Evolutionary conservation across 2,113 vertebrate species (phyloP), one percentile per base, ranked within the genome.

Genomic region (Sterna hirundo): DNA sequence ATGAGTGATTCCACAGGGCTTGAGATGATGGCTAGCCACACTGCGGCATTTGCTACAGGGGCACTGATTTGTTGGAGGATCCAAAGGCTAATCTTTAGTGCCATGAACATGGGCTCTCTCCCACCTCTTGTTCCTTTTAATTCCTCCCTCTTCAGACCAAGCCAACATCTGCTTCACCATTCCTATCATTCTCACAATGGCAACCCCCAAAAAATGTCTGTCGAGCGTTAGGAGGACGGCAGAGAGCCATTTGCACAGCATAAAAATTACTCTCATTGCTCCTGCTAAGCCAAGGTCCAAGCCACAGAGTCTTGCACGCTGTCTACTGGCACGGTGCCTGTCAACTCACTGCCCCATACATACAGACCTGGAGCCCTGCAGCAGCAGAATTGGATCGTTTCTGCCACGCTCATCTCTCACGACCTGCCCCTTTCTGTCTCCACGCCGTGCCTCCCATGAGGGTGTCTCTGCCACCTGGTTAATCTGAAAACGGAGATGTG

Each of bases 351-450:
- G 65, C 55, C 34, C 26, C 10, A 5, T 23, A 3, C 2, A 0
- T 18, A 25, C 6, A 11, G 36, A 65, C 19, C 17, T n/a, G 40
- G 52, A 72, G 32, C 86, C 65, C 44, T 51, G 9, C 2, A 2
- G 36, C 29, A 57, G 29, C 30, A 69, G 38, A 52, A 52, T 5
- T 3, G 1, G 10, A 25, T 84, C 0, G 0, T 42, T 91, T 79
- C 44, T 95, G 47, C 34, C 55, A 44, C 0, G 0, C 23, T 49
- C 1, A 0, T 68, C 58, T 68, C n/a, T 40, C 42, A 54, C 2
- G 11, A 60, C 21, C 61, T 76, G 70, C 65, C 60, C 34, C 9
- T 54, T 90, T 92, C 71, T 88, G 5, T 51, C 65, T 62, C 61
- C 27, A 30, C 1, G 5, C 54, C 30, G 26, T n/a, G 21, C 42